Evolutionary conservation across 1,140 invertebrate genomes (phyloP), one percentile per base, ranked within the genome.

Genomic region (Drosophila paulistorum): DNA sequence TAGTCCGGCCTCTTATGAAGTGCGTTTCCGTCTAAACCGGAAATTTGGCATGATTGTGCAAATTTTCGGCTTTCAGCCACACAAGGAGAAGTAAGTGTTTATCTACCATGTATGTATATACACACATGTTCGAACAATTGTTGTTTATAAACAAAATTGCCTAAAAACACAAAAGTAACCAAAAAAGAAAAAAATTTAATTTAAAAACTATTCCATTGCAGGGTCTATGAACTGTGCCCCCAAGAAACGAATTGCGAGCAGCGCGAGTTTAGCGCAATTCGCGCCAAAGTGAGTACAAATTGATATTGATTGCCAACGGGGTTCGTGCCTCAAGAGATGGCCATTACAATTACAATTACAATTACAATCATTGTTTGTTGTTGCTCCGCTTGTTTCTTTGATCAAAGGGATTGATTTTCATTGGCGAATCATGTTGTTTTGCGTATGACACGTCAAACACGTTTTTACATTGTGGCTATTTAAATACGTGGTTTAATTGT

Each of bases 31-130:
- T 37, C 42, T 82, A 55, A 91, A 85, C 87, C 78, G 90, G 65
- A 91, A 90, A 71, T 79, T 90, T 59, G 90, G 90, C 69, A 91
- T 91, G 90, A 83, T 91, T 89, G 90, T 91, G 73, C 87, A 90
- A 65, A 90, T 91, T 83, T 81, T 90, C 48, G 90, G 90, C 55
- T 86, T 91, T 59, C 79, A 90, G 72, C 75, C 84, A 51, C 74
- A 91, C 72, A 82, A 89, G 77, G 86, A 86, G 77, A 91, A 89
- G 90, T 91, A 79, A 82, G 84, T 81, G 62, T 4, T 23, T 51
- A 35, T 30, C 30, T 6, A 30, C 30, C 23, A 26, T 26, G 23
- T 30, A 7, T n/a, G n/a, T n/a, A n/a, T 30, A 30, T 20, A 45
- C 20, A 79, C 79, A 81, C 72, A 79, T 79, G 79, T 79, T 73